Conservation (phyloP, 2,888 invertebrate species). For the Noctua pronuba region DNA sequence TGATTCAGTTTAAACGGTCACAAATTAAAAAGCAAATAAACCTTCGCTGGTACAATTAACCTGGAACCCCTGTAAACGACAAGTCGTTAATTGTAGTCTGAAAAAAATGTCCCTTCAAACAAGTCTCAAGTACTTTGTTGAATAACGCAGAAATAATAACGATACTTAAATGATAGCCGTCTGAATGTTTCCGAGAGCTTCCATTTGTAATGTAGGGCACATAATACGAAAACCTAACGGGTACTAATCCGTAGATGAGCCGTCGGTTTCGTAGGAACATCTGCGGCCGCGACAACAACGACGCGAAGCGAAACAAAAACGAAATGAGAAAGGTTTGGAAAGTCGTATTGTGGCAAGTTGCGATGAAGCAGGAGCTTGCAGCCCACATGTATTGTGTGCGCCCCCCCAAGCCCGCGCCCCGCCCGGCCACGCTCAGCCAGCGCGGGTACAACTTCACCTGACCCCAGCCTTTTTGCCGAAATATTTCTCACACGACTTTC, state of each 20-base stretch:
- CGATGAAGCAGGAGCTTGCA: slow-evolving; percentile 76
- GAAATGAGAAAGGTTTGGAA: slow-evolving; percentile 88
- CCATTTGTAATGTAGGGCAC: slow-evolving; percentile 80
- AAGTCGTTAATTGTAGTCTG: slow-evolving; percentile 16
- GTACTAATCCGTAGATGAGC: slow-evolving; percentile 89
- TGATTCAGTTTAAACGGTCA: slow-evolving; percentile 52
- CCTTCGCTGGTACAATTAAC: slow-evolving; percentile 37
- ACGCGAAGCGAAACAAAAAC: slow-evolving; percentile 85
- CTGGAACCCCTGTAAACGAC: slow-evolving; percentile 33
- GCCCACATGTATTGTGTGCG: slow-evolving; percentile 68
- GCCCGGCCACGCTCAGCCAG: slow-evolving; percentile 20
- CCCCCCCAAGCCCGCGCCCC: slow-evolving; percentile 22
- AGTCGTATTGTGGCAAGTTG: slow-evolving; percentile 86
- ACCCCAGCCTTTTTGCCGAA: slow-evolving; percentile 43
- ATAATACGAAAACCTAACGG: slow-evolving; percentile 86
- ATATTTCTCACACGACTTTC: slow-evolving; percentile 23
- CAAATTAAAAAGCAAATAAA: slow-evolving; percentile 51
- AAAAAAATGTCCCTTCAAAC: slow-evolving; percentile 25
- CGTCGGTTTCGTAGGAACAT: slow-evolving; percentile 83
- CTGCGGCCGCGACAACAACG: slow-evolving; percentile 83
- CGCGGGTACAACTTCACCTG: slow-evolving; percentile 35
- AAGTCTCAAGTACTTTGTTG: slow-evolving; percentile 3
- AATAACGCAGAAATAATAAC: slow-evolving; percentile 44
- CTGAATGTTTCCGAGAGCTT: slow-evolving; percentile 73
- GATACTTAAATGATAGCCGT: slow-evolving; percentile 68